These are phyloP conservation scores for Aproaerema taeniolella DNA, from an alignment of 2,888 invertebrate genomes.

Conservation along the genomic window DNA sequence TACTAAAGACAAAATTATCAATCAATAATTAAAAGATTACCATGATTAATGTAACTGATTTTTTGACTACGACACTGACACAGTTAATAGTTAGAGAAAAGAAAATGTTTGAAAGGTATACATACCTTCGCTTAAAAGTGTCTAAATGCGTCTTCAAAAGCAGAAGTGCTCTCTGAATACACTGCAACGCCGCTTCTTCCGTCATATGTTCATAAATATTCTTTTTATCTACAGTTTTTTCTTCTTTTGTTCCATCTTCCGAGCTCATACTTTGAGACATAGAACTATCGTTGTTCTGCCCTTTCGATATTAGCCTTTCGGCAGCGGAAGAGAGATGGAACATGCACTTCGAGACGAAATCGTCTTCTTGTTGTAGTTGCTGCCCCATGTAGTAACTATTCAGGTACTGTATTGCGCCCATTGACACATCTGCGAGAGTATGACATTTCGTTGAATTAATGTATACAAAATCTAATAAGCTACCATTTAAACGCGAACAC, in stretches of 20 bases:
- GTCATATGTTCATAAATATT: slow-evolving; percentile 71
- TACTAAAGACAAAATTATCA: too few relatives aligned
- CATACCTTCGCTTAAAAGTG: slow-evolving; percentile 87
- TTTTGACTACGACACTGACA: too few relatives aligned
- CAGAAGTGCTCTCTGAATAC: slow-evolving; percentile 92
- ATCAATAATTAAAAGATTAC: too few relatives aligned
- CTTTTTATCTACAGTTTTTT: slow-evolving; percentile 55
- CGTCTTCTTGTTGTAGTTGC: slow-evolving; percentile 92
- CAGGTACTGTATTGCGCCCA: slow-evolving; percentile 95
- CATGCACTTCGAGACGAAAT: slow-evolving; percentile 96
- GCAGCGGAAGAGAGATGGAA: slow-evolving; percentile 91
- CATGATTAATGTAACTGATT: too few relatives aligned
- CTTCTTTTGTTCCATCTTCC: slow-evolving; percentile 40
- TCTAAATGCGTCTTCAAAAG: slow-evolving; percentile 95
- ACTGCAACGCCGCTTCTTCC: slow-evolving; percentile 89
- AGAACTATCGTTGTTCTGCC: slow-evolving; percentile 40
- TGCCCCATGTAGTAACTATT: slow-evolving; percentile 97
- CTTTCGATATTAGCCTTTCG: slow-evolving; percentile 78
- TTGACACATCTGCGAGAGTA: slow-evolving; percentile 88
- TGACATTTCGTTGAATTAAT: too few relatives aligned
- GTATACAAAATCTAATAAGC: too few relatives aligned
- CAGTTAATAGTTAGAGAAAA: too few relatives aligned
- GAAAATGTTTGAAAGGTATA: too few relatives aligned
- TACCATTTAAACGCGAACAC: too few relatives aligned
- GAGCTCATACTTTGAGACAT: slow-evolving; percentile 24